Evolutionary conservation across 1,140 invertebrate species (phyloP).

Genomic region (Episyrphus balteatus): DNA sequence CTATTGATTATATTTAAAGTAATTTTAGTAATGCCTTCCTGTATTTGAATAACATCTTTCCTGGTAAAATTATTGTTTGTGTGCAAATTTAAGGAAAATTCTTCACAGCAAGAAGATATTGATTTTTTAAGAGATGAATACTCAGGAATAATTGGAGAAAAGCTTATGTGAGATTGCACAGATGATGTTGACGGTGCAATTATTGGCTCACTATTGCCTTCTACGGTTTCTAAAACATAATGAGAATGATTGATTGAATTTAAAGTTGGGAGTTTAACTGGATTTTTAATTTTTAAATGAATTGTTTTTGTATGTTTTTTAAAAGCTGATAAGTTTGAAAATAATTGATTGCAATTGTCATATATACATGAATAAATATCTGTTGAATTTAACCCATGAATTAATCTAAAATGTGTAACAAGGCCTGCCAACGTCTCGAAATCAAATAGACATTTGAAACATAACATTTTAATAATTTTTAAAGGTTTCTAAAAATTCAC

Average conservation of each 20-base stretch:
- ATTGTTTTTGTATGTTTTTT: neutral
- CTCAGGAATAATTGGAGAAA: neutral
- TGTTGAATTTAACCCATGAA: neutral
- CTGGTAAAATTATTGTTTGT: neutral
- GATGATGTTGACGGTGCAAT: too few species aligned
- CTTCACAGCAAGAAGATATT: neutral
- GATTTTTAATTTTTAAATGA: neutral
- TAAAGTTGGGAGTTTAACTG: neutral
- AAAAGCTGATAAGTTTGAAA: neutral
- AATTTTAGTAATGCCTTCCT: neutral
- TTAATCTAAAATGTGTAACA: neutral
- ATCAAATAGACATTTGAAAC: neutral
- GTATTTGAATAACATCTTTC: neutral
- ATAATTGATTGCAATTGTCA: neutral
- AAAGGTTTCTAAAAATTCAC: neutral
- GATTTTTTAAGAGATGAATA: neutral
- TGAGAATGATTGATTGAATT: neutral
- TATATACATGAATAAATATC: neutral
- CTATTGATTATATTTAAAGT: neutral
- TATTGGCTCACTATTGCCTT: too few species aligned
- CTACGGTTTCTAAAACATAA: neutral
- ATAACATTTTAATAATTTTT: neutral
- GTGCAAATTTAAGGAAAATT: neutral
- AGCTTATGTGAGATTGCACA: neutral
- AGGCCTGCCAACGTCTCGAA: neutral